Conservation (phyloP, 2,113 vertebrate genomes). For the Diadophis punctatus region DNA sequence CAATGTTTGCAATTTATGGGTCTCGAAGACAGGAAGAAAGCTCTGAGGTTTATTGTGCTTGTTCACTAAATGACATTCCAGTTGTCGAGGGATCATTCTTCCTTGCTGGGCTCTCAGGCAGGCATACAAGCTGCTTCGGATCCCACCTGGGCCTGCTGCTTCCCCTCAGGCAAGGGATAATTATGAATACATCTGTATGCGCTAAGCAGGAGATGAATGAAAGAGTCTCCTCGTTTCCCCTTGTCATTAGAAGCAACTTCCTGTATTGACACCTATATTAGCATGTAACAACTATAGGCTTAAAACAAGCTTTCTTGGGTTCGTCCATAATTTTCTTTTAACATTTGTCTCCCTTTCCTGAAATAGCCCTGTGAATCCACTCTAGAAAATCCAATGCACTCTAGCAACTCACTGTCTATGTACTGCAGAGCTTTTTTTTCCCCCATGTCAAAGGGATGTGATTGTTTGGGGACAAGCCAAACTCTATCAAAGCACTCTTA, state of each 20-base stretch:
- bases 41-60: conserved; percentile 59
- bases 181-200: conserved; percentile 64
- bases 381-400: neutral
- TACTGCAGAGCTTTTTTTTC: neutral
- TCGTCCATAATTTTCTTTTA: conserved; percentile 1
- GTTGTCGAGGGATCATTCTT: conserved; percentile 61
- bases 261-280: conserved; percentile 40
- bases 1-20: conserved; percentile 63
- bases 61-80: conserved; percentile 64
- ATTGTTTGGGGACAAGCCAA: neutral
- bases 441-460: neutral
- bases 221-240: conserved; percentile 61
- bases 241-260: conserved; percentile 57
- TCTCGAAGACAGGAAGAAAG: conserved; percentile 62
- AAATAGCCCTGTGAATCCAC: neutral
- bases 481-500: neutral
- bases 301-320: neutral
- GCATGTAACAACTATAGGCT: conserved; percentile 34
- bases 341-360: neutral
- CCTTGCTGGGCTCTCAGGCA: conserved; percentile 56
- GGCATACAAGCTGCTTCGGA: conserved; percentile 51
- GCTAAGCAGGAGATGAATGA: conserved; percentile 65
- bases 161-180: conserved; percentile 54
- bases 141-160: conserved; percentile 60
- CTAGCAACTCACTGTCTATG: neutral